Evolutionary conservation across 2,113 vertebrate species (phyloP), one percentile per base, ranked within the genome.

Genomic region (Talpa occidentalis): DNA sequence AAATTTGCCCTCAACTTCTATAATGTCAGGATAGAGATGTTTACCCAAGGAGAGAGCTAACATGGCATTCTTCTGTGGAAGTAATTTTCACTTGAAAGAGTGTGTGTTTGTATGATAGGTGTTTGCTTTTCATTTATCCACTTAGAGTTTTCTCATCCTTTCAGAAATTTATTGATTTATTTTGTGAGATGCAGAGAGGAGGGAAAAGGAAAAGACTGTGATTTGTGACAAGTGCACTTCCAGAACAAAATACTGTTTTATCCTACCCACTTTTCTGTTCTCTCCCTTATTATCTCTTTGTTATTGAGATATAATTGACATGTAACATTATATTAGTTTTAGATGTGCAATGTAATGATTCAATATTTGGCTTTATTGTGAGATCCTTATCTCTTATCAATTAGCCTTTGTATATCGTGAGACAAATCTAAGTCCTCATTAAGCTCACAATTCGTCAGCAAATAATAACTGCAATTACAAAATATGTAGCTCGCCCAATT

Each of bases 41-140:
- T 96, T 93, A 88, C 91, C 83, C 93, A 95, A 73, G 96, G 95
- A 96, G 93, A 96, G 89, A 90, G 80, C 95, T 92, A 95, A 90
- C 88, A 92, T 81, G 87, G 62, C 70, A 44, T 66, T 87, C 90
- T 86, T 88, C 73, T 80, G 59, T 35, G 44, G 1, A 76, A 82
- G 93, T 79, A 88, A 93, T 96, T 96, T 95, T 94, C 94, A 73
- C 82, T 90, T 93, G 72, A 90, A 82, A 82, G 88, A 79, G 84
- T 86, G 69, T 83, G 89, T 86, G 15, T 95, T 95, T 64, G 44
- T 96, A n/a, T 87, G 93, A 87, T 76, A 69, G 87, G 44, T 96
- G 77, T 96, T 96, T 96, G 95, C 96, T 96, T 96, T 97, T 97
- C 95, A 96, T 96, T 96, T 94, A 60, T 76, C 93, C 95, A 93